These are phyloP conservation scores for Penaeus monodon DNA, from an alignment of 2,888 invertebrate species.

Conservation along the genomic window DNA sequence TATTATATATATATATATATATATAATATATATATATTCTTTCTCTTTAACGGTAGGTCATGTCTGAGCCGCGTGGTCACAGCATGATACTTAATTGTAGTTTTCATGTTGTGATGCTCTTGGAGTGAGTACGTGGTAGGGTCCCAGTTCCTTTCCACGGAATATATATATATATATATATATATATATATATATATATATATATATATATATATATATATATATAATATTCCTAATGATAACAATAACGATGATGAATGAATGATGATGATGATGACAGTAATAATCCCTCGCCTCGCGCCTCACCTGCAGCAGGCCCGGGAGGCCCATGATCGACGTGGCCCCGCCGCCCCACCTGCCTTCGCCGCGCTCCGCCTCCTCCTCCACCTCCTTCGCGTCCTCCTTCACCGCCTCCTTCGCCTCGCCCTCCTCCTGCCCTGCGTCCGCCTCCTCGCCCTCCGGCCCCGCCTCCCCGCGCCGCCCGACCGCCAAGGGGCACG, in stretches of 20 bases:
- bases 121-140: no score
- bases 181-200: no score
- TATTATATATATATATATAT: no score
- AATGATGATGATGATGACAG: background rate
- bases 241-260: background rate
- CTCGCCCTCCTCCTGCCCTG: background rate
- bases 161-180: no score
- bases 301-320: background rate
- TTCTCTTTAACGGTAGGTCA: no score
- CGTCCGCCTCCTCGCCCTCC: background rate
- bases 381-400: background rate
- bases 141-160: no score
- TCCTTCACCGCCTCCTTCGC: background rate
- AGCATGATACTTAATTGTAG: no score
- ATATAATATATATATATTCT: no score
- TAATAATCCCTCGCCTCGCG: background rate
- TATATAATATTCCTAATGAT: background rate
- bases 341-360: background rate
- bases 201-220: no score
- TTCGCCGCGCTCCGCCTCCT: background rate
- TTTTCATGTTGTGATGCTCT: no score
- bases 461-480: background rate
- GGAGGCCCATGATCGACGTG: background rate
- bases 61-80: no score
- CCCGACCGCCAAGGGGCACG: constrained; percentile 38